phyloP scores from a whole-genome alignment of 2,797 vertebrate species.

The Pseudomugil gertrudae region DNA sequence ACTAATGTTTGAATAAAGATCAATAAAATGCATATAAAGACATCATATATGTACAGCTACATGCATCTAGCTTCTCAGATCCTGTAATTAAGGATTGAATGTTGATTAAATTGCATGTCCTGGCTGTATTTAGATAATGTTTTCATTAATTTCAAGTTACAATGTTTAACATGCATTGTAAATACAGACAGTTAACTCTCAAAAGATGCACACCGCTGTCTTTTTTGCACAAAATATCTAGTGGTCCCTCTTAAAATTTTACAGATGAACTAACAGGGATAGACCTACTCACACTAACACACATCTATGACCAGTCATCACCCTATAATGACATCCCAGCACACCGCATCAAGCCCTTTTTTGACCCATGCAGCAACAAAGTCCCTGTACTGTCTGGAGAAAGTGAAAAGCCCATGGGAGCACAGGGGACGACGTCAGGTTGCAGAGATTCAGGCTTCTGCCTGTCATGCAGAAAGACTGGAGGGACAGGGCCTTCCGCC shows the following conservation, averaged over 20 bases:
- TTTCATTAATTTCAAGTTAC: neutral
- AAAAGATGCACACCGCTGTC: neutral
- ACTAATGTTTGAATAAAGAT: constrained; percentile 48
- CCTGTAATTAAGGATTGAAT: neutral
- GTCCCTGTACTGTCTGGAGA: constrained; percentile 55
- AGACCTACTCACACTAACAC: constrained; percentile 25
- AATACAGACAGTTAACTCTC: neutral
- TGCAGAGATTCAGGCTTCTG: constrained; percentile 38
- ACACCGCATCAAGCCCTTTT: constrained; percentile 30
- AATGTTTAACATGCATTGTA: neutral
- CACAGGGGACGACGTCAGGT: constrained; percentile 40
- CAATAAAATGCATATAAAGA: constrained; percentile 37
- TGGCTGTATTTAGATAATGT: neutral
- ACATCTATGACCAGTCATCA: constrained; percentile 27
- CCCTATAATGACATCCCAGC: constrained; percentile 11
- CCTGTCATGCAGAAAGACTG: constrained; percentile 56
- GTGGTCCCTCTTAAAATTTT: constrained; percentile 28
- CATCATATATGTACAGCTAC: constrained; percentile 3
- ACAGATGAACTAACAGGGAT: constrained; percentile 28
- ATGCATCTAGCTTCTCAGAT: constrained; percentile 10
- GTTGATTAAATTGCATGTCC: neutral
- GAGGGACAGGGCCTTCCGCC: constrained; percentile 53
- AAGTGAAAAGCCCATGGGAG: constrained; percentile 49
- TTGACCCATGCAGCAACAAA: constrained; percentile 46
- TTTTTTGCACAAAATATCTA: constrained; percentile 8